Evolutionary conservation across 53 echinoderm and acorn worm genomes (phyloP).

Genomic region (Actinopyga echinites): DNA sequence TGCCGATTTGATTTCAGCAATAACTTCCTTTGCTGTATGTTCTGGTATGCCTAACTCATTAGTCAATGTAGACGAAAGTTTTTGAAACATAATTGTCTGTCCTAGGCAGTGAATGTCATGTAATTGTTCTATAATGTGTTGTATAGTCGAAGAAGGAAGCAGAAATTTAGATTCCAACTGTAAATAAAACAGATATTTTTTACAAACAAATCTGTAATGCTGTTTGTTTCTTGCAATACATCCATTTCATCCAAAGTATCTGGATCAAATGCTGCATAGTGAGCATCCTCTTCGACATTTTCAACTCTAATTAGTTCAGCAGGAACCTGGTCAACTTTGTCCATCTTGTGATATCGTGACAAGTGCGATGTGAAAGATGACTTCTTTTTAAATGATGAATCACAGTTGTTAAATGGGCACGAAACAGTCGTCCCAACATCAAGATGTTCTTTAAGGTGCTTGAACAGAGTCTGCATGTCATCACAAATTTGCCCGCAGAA

Average conservation of each 20-base stretch:
- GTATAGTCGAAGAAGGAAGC: constrained; percentile 39
- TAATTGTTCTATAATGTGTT: constrained; percentile 46
- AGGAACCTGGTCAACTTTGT: constrained; percentile 22
- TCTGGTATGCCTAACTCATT: constrained; percentile 30
- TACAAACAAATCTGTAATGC: neutral
- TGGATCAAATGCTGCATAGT: neutral
- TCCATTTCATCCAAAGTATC: neutral
- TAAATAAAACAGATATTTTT: constrained; percentile 45
- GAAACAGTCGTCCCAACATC: neutral
- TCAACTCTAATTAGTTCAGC: neutral
- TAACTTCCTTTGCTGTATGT: constrained; percentile 31
- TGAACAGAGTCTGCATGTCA: constrained; percentile 5
- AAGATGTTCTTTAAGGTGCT: constrained; percentile 39
- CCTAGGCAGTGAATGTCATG: constrained; percentile 27
- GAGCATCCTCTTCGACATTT: neutral
- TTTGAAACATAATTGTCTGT: constrained; percentile 11
- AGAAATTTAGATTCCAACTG: constrained; percentile 44
- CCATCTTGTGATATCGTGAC: constrained; percentile 43
- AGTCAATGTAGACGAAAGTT: constrained; percentile 19
- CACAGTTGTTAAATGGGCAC: constrained; percentile 18
- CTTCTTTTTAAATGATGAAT: neutral
- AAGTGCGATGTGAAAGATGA: constrained; percentile 26
- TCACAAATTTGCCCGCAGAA: constrained; percentile 16
- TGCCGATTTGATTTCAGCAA: constrained; percentile 25
- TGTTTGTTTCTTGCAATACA: neutral